Evolutionary conservation across 2,888 invertebrate genomes (phyloP).

Genomic region (Pristionchus arcanus): DNA sequence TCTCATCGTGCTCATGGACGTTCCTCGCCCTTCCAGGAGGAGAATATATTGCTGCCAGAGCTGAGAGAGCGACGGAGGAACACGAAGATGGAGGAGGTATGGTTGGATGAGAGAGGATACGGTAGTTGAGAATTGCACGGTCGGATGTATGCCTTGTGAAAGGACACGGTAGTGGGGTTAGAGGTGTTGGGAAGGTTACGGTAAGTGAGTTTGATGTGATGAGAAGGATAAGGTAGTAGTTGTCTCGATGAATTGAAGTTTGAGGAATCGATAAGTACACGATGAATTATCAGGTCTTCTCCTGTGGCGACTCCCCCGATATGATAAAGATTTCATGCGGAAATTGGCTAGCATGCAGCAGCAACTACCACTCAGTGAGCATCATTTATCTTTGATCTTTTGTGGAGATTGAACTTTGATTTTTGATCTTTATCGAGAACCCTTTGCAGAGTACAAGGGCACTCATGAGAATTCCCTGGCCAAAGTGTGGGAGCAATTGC

Average conservation of each 20-base stretch:
- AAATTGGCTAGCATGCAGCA: slow-evolving; percentile 59
- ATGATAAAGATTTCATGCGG: slow-evolving; percentile 67
- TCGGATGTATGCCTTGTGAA: too few species aligned
- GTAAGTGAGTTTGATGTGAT: too few species aligned
- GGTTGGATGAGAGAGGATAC: not conserved
- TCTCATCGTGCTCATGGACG: slow-evolving; percentile 5
- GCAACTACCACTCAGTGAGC: slow-evolving; percentile 64
- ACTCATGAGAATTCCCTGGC: slow-evolving; percentile 66
- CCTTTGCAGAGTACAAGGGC: slow-evolving; percentile 68
- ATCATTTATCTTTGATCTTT: not conserved
- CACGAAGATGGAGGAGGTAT: slow-evolving; percentile 35
- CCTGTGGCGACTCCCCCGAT: slow-evolving; percentile 66
- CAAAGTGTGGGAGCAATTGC: slow-evolving; percentile 65
- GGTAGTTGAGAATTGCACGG: too few species aligned
- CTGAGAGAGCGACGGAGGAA: slow-evolving; percentile 20
- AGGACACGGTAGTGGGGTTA: too few species aligned
- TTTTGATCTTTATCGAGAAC: not conserved
- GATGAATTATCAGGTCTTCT: slow-evolving; percentile 57
- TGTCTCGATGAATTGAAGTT: too few species aligned
- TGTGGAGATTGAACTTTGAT: not conserved
- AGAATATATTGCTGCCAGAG: slow-evolving; percentile 27
- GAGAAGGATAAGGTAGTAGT: too few species aligned
- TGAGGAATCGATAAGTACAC: not conserved
- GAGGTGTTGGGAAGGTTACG: too few species aligned
- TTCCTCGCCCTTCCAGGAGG: slow-evolving; percentile 37